These are phyloP conservation scores for Psococerastis gibbosa DNA, from an alignment of 2,888 invertebrate genomes.

Conservation along the genomic window DNA sequence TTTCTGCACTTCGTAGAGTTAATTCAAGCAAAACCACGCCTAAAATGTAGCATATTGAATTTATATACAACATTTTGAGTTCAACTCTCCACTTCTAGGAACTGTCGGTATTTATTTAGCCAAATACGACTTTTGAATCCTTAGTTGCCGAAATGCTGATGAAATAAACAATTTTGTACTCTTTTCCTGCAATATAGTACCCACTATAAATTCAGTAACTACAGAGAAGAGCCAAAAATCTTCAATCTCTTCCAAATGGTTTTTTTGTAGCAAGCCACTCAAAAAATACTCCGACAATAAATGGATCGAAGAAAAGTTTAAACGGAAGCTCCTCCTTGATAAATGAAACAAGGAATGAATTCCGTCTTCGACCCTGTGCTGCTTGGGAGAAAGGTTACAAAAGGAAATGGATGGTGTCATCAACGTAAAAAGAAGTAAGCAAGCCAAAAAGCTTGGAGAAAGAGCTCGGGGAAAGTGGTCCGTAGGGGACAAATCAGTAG, in stretches of 20 bases:
- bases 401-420: conserved; percentile 9
- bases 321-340: neutral
- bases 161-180: neutral
- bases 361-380: neutral
- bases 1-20: no score
- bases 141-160: neutral
- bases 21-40: no score
- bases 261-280: neutral
- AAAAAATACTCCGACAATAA: neutral
- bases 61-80: no score
- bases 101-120: no score
- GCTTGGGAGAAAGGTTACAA: conserved; percentile 4
- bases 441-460: conserved; percentile 11
- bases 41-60: no score
- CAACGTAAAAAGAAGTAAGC: conserved; percentile 8
- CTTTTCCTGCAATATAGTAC: neutral
- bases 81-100: no score
- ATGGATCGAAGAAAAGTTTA: neutral
- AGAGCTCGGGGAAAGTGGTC: conserved; percentile 8
- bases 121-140: neutral
- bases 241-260: no score
- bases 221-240: no score
- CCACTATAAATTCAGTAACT: no score
- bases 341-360: neutral
- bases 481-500: conserved; percentile 1